Base-by-base conservation (phyloP, 2,888 invertebrate species). In the Nesidiocoris tenuis region DNA sequence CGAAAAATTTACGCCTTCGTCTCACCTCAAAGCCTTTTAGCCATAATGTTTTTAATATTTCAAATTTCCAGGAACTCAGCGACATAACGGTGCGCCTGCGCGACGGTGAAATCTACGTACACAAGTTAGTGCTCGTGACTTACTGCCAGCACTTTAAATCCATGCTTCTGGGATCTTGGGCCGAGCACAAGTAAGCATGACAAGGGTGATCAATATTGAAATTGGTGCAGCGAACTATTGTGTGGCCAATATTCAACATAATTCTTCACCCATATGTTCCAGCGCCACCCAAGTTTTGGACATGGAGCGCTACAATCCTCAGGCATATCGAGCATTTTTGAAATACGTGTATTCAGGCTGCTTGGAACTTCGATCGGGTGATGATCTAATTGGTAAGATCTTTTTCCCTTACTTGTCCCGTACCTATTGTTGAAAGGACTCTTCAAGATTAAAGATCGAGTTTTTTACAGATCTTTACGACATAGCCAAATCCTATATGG, bases 81-180 rank as follows among this genome's bases (percentile, higher is more conserved):
- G 78, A 78, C 66, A 22, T 78, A 1, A 70, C 39, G 17, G 74
- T 78, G 17, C 1, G 25, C 17, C 59, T 78, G 39, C 19, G 65
- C 21, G 78, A 78, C 65, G 76, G 78, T 2, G 54, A 75, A n/a
- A 70, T 78, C 17, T 77, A 76, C 61, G 76, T 76, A 55, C 78
- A 78, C 23, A 74, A 63, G 19, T 25, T 78, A 16, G 76, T 78
- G 2, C 55, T 78, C 55, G 64, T 68, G 16, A 39, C 76, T 2
- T 78, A 76, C 63, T 78, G 74, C 59, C 76, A 78, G 16, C 78
- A 78, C 23, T 78, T 78, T 61, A 78, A 76, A 39, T 76, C 74
- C 23, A 76, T 78, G 23, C 57, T 78, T 7, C 18, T n/a, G 18
- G 78, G 76, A 39, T 55, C 76, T 21, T 78, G 78, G 78, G 59